Evolutionary conservation across 2,888 invertebrate species (phyloP).

Genomic region (Tortricodes alternella): DNA sequence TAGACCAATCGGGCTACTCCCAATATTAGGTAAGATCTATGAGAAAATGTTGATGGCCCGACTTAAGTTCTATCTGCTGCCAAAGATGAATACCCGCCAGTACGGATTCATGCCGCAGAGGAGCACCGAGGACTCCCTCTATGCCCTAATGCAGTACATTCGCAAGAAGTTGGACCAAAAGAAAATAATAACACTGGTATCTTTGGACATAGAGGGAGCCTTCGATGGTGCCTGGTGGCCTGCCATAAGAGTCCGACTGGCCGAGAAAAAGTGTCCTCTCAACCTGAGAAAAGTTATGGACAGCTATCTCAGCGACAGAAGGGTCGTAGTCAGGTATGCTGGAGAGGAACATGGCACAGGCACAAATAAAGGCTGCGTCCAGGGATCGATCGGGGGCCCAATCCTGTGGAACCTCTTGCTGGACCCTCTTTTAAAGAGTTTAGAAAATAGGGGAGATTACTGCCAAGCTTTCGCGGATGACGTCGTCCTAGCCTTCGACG

Average conservation of each 20-base stretch:
- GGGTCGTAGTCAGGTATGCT: not conserved
- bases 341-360: not conserved
- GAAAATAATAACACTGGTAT: slow-evolving; percentile 16
- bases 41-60: slow-evolving; percentile 28
- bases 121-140: too few relatives aligned
- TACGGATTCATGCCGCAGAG: slow-evolving; percentile 33
- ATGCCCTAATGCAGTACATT: slow-evolving; percentile 13
- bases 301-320: slow-evolving; percentile 15
- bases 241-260: slow-evolving; percentile 17
- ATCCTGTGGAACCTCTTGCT: slow-evolving; percentile 34
- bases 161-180: not conserved
- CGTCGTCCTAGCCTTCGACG: slow-evolving; percentile 17
- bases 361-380: slow-evolving; percentile 24
- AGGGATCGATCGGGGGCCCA: slow-evolving; percentile 31
- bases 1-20: slow-evolving; percentile 26
- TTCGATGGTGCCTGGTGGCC: slow-evolving; percentile 34
- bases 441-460: not conserved
- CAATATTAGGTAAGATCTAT: slow-evolving; percentile 27
- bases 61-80: slow-evolving; percentile 10
- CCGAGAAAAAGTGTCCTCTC: slow-evolving; percentile 17
- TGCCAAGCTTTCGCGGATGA: slow-evolving; percentile 33
- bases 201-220: slow-evolving; percentile 31
- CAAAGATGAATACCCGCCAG: slow-evolving; percentile 16
- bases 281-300: slow-evolving; percentile 18
- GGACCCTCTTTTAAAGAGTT: slow-evolving; percentile 22